Conservation (phyloP, 1,140 invertebrate genomes). For the Brachionus plicatilis region DNA sequence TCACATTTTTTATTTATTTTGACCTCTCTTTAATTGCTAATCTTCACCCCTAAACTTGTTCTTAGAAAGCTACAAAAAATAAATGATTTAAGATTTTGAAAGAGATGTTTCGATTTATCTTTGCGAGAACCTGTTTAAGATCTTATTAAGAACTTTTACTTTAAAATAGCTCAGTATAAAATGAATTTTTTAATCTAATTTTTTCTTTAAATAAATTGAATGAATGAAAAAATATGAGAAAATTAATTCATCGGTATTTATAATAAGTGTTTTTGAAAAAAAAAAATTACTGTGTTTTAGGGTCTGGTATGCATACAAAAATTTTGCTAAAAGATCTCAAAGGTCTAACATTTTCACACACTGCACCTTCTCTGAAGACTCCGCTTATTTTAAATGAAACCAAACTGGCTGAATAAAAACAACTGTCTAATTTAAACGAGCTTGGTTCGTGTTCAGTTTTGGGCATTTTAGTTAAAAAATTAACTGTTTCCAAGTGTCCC, state of each 20-base stretch:
- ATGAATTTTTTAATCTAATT: too few relatives aligned
- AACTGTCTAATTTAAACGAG: slow-evolving; percentile 27
- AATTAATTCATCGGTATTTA: not conserved
- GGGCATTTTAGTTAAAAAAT: slow-evolving; percentile 12
- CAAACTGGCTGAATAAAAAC: not conserved
- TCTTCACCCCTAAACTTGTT: too few relatives aligned
- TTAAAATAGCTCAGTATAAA: too few relatives aligned
- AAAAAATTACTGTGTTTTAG: not conserved
- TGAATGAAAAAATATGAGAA: too few relatives aligned
- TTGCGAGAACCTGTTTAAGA: too few relatives aligned
- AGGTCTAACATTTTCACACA: not conserved
- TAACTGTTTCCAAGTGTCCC: slow-evolving; percentile 1
- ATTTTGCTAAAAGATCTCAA: not conserved
- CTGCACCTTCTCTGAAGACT: not conserved
- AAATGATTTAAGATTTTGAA: too few relatives aligned
- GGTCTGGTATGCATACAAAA: slow-evolving; percentile 26
- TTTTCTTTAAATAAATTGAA: too few relatives aligned
- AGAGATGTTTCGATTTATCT: too few relatives aligned
- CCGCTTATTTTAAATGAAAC: not conserved
- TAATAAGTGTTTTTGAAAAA: not conserved
- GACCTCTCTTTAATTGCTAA: too few relatives aligned
- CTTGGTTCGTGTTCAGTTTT: slow-evolving; percentile 21
- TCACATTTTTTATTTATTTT: too few relatives aligned
- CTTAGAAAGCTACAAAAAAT: too few relatives aligned
- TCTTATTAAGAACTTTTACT: too few relatives aligned